Percentiles rank a stretch among this genome's conserved stretches.
Conservation (phyloP, 1,140 invertebrate genomes). For the Drosophila murphyi region DNA sequence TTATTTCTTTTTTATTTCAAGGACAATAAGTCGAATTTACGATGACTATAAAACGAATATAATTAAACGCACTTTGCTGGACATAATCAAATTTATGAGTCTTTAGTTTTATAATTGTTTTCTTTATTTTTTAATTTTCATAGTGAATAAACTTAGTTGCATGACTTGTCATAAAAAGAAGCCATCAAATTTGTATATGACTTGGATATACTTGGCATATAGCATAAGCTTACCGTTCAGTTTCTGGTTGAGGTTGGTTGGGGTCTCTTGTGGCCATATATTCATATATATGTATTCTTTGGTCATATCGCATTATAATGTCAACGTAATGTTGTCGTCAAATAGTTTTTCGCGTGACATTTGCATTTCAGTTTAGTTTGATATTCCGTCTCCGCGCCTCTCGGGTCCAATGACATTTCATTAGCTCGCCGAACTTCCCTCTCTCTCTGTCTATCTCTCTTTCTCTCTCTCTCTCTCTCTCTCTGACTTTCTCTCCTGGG, state of each 20-base stretch:
- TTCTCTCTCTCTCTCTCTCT: background rate
- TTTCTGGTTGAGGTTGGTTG: conserved; percentile 12
- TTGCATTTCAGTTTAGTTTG: conserved; percentile 71
- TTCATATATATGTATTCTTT: conserved; percentile 1
- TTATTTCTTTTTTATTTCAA: background rate
- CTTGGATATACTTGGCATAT: conserved; percentile 37
- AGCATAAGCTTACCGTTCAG: conserved; percentile 7
- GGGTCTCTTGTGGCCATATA: conserved; percentile 18
- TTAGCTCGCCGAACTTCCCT: conserved; percentile 51
- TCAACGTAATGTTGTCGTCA: conserved; percentile 79
- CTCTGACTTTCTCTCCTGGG: background rate
- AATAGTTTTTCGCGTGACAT: conserved; percentile 83
- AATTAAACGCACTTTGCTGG: conserved; percentile 2
- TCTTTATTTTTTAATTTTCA: conserved; percentile 63
- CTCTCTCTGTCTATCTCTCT: conserved; percentile 11
- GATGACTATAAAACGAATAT: background rate
- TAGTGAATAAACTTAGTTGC: conserved; percentile 74
- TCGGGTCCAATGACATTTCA: conserved; percentile 78
- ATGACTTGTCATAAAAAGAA: conserved; percentile 62
- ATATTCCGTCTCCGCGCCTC: conserved; percentile 26
- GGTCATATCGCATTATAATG: conserved; percentile 71
- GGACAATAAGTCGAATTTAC: no score
- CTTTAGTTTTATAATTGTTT: conserved; percentile 53
- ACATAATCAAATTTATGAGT: conserved; percentile 51
- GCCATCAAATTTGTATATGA: conserved; percentile 73